These are phyloP conservation scores for Nanorana parkeri DNA, from an alignment of 2,113 vertebrate genomes.

Conservation along the genomic window DNA sequence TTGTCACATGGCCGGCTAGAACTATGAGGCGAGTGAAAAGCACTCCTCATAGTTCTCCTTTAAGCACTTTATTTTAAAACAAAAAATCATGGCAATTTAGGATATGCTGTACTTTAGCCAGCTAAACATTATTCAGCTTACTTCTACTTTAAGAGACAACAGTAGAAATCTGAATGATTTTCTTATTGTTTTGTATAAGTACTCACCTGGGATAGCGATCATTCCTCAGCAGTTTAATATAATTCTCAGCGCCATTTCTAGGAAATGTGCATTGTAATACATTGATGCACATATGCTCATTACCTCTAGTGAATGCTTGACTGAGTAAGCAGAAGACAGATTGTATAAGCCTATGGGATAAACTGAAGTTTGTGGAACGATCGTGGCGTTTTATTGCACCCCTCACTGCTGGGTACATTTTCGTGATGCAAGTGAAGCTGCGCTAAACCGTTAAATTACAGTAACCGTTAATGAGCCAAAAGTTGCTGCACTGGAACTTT, in stretches of 20 bases:
- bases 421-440: background rate
- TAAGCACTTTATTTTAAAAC: too few species aligned
- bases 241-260: conserved; percentile 1
- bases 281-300: background rate
- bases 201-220: background rate
- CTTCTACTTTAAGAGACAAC: too few species aligned
- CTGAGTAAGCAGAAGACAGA: background rate
- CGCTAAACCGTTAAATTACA: background rate
- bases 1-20: too few species aligned
- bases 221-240: conserved; percentile 7
- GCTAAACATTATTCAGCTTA: too few species aligned
- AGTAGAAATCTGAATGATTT: too few species aligned
- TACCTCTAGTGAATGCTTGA: background rate
- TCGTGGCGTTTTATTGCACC: background rate
- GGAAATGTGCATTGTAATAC: background rate
- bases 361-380: background rate
- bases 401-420: background rate
- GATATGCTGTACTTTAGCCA: too few species aligned
- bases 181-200: too few species aligned
- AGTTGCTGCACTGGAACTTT: background rate
- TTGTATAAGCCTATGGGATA: background rate
- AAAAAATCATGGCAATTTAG: too few species aligned
- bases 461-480: background rate
- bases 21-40: too few species aligned
- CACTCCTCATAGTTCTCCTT: too few species aligned